phyloP scores from a whole-genome alignment of 2,797 vertebrate genomes.

The Falco novaeseelandiae region DNA sequence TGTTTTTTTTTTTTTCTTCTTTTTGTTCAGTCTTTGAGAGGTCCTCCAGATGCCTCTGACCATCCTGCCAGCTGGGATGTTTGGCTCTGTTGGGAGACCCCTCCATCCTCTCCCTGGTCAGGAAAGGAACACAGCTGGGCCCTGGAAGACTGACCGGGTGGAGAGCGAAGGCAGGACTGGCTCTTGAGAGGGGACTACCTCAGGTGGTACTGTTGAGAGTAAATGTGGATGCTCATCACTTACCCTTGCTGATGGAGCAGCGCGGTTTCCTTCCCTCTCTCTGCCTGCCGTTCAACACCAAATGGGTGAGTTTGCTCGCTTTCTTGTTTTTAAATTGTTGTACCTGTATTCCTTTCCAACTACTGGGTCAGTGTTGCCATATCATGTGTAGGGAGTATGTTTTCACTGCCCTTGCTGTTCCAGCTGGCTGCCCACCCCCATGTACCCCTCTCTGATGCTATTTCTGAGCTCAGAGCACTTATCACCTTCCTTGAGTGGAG shows the following conservation, averaged over 20 bases:
- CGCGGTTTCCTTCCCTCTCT: not conserved
- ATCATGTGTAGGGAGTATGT: not conserved
- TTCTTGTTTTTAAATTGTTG: not conserved
- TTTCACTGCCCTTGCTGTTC: not conserved
- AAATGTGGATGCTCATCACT: not conserved
- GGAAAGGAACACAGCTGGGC: not conserved
- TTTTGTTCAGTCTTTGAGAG: not conserved
- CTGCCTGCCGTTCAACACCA: not conserved
- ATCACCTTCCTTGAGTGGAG: not conserved
- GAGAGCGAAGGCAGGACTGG: not conserved
- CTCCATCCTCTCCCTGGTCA: not conserved
- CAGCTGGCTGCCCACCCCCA: not conserved
- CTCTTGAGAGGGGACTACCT: not conserved
- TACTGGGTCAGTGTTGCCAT: not conserved
- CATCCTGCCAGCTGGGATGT: not conserved
- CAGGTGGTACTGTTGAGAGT: not conserved
- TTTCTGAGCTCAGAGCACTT: conserved; percentile 27
- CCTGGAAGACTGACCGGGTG: not conserved
- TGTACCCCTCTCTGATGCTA: accelerated
- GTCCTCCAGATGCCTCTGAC: not conserved
- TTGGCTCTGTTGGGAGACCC: not conserved
- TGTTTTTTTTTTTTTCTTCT: not conserved
- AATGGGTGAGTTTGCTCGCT: not conserved
- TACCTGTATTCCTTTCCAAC: not conserved
- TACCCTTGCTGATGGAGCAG: not conserved